A percentile compares a stretch with the other conserved stretches of the same genome.
Evolutionary conservation across 2,888 invertebrate genomes (phyloP).

Genomic region (Idaea biselata): DNA sequence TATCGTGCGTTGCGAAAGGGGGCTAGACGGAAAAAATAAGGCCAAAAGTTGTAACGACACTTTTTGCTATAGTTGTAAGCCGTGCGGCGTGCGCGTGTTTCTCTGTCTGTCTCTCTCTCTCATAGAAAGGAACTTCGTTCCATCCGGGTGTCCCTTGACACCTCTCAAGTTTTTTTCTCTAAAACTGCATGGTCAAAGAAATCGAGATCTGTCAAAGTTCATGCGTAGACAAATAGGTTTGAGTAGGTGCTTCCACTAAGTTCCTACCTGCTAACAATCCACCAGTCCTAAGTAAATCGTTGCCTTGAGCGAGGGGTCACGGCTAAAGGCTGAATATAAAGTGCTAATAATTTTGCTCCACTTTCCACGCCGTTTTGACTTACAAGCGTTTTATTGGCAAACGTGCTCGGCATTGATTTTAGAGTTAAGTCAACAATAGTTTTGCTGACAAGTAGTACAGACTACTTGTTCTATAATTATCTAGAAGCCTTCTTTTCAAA

Average conservation of each 20-base stretch:
- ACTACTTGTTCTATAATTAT: background rate
- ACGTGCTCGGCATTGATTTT: constrained; percentile 20
- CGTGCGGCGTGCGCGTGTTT: too few relatives aligned
- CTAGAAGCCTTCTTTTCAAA: background rate
- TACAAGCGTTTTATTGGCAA: constrained; percentile 14
- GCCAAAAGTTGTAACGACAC: too few relatives aligned
- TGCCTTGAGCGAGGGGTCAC: constrained; percentile 57
- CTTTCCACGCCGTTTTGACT: constrained; percentile 23
- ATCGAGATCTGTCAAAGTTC: background rate
- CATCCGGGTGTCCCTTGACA: too few relatives aligned
- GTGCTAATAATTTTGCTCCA: constrained; percentile 20
- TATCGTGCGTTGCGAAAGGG: too few relatives aligned
- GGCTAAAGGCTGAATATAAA: constrained; percentile 31
- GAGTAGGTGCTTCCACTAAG: background rate
- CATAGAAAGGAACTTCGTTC: too few relatives aligned
- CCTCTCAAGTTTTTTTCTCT: too few relatives aligned
- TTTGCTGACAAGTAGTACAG: background rate
- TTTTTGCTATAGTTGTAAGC: too few relatives aligned
- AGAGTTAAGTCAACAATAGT: constrained; percentile 7
- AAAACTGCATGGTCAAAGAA: background rate
- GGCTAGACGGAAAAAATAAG: too few relatives aligned
- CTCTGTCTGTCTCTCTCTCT: too few relatives aligned
- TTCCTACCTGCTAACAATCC: background rate
- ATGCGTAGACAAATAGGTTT: too few relatives aligned
- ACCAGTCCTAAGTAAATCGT: background rate